These are phyloP conservation scores for Perizoma flavofasciatum DNA, from an alignment of 2,888 invertebrate genomes.

Conservation along the genomic window DNA sequence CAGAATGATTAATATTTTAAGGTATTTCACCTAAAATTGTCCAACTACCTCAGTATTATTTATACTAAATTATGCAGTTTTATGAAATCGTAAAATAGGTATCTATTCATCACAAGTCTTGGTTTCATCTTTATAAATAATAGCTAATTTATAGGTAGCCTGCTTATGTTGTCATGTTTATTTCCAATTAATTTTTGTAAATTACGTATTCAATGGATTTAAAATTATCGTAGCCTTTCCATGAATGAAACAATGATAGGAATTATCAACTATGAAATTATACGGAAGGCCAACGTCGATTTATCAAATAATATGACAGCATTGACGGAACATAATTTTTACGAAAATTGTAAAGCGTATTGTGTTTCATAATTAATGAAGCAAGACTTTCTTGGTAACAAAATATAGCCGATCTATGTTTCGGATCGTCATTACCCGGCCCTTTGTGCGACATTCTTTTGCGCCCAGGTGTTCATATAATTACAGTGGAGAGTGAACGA, in stretches of 20 bases:
- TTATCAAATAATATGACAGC: constrained; percentile 80
- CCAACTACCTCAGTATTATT: no score
- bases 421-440: constrained; percentile 81
- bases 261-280: constrained; percentile 46
- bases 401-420: constrained; percentile 81
- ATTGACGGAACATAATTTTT: constrained; percentile 75
- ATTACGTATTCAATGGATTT: constrained; percentile 34
- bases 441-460: constrained; percentile 84
- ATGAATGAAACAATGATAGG: constrained; percentile 39
- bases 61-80: no score
- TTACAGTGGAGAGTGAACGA: constrained; percentile 71
- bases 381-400: constrained; percentile 81
- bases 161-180: constrained; percentile 27
- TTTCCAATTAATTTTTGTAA: constrained; percentile 33
- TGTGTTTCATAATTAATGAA: constrained; percentile 84
- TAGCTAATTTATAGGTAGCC: constrained; percentile 25
- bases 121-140: constrained; percentile 28
- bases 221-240: constrained; percentile 32
- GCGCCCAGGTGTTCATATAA: constrained; percentile 83
- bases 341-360: constrained; percentile 77
- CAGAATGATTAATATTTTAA: constrained; percentile 16
- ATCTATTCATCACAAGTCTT: not conserved
- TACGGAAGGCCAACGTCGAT: constrained; percentile 65
- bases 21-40: not conserved
- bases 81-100: no score